These are phyloP conservation scores for Squalus acanthias DNA, from an alignment of 2,797 vertebrate genomes.

Conservation along the genomic window DNA sequence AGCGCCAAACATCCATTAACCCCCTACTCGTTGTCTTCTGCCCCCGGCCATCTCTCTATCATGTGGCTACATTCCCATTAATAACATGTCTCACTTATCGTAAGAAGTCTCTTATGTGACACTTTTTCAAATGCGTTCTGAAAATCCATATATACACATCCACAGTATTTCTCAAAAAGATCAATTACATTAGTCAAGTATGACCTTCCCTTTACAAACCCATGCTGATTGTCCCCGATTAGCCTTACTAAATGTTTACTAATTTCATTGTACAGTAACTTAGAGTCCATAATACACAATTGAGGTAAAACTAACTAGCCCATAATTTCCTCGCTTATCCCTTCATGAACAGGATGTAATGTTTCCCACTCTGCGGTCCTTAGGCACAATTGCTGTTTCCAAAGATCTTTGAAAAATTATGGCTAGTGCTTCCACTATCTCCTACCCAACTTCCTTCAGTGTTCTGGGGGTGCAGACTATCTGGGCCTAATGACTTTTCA, in stretches of 20 bases:
- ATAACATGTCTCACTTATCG: neutral
- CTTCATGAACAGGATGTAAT: neutral
- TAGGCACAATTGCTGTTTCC: neutral
- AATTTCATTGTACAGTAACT: neutral
- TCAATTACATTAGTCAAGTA: neutral
- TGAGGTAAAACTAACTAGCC: neutral
- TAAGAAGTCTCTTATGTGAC: neutral
- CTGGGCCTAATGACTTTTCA: neutral
- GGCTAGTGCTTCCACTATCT: neutral
- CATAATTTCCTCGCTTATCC: neutral
- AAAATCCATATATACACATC: neutral
- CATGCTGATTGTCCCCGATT: neutral
- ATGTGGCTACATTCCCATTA: neutral
- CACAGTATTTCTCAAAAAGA: neutral
- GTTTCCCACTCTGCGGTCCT: neutral
- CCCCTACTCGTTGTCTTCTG: neutral
- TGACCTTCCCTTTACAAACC: neutral
- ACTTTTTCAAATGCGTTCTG: neutral
- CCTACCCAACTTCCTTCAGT: neutral
- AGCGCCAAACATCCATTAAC: neutral
- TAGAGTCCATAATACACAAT: neutral
- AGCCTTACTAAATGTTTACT: neutral
- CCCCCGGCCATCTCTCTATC: neutral
- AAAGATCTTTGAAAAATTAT: neutral
- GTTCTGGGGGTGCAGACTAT: neutral